Evolutionary conservation across 37 sponge, comb jelly and placozoan species (phyloP).

Genomic region (Hexactinellida sp.): DNA sequence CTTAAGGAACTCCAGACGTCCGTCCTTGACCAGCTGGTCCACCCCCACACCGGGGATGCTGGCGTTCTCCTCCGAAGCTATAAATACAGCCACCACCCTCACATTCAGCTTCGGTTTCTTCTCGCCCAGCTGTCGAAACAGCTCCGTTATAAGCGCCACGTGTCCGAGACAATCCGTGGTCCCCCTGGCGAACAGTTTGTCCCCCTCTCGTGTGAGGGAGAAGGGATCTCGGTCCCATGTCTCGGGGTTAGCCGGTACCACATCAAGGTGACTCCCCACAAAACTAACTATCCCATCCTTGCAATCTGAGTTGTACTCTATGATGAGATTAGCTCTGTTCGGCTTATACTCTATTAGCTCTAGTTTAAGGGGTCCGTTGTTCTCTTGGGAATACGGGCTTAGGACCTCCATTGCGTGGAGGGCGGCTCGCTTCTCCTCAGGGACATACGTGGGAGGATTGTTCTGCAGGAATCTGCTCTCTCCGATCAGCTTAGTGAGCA

Average conservation of each 20-base stretch:
- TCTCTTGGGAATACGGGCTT: slow-evolving; percentile 30
- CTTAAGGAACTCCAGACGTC: slow-evolving; percentile 44
- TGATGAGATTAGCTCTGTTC: slow-evolving; percentile 44
- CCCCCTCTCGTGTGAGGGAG: slow-evolving; percentile 42
- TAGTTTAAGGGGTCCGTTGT: slow-evolving; percentile 38
- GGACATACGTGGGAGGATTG: slow-evolving; percentile 54
- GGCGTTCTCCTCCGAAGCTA: slow-evolving; percentile 53
- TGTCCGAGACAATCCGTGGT: slow-evolving; percentile 72
- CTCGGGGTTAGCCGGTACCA: slow-evolving; percentile 70
- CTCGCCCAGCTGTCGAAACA: slow-evolving; percentile 56
- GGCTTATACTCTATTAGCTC: slow-evolving; percentile 42
- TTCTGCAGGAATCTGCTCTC: slow-evolving; percentile 48
- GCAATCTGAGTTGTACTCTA: slow-evolving; percentile 37
- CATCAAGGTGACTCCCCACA: slow-evolving; percentile 56
- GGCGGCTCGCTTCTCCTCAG: slow-evolving; percentile 52
- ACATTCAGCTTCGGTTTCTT: slow-evolving; percentile 42
- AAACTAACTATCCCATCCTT: slow-evolving; percentile 44
- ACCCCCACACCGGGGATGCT: slow-evolving; percentile 48
- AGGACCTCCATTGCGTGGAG: slow-evolving; percentile 48
- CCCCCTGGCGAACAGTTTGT: slow-evolving; percentile 63
- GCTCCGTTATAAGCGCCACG: slow-evolving; percentile 58
- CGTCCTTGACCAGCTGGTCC: slow-evolving; percentile 47
- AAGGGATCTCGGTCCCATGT: slow-evolving; percentile 65
- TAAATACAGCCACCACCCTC: slow-evolving; percentile 50
- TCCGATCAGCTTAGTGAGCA: slow-evolving; percentile 53